Base-by-base conservation (phyloP, 2,797 vertebrate species). In the Catharus ustulatus region DNA sequence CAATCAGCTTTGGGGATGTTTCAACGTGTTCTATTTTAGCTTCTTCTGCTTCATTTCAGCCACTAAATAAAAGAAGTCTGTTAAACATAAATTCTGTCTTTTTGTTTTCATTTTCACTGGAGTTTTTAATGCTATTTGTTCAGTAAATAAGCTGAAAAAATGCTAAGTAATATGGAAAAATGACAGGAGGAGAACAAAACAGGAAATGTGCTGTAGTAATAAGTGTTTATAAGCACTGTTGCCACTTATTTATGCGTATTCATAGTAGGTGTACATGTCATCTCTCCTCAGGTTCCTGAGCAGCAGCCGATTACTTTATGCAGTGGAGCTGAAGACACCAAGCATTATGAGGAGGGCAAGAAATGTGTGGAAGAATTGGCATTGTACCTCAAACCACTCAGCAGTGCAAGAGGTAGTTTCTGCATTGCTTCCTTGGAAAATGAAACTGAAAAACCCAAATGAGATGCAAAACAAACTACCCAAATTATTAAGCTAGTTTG, bases 361-460 rank as follows among this genome's bases (percentile, higher is more conserved):
- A 99, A 99, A 96, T 99, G 99, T 92, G 99, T 99, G 94, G 99
- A 99, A 97, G 99, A 99, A 95, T 96, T 99, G 97, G 99, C 99
- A 22, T 98, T 99, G 95, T 99, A 99, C 98, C 99, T 99, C 96
- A 99, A 99, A 98, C 99, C 99, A 92, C 99, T 99, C 96, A 99
- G 99, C 98, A 99, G 98, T 78, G 99, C 99, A 6, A 97, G 99
- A 99, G 99, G 99, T 99, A 98, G 95, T 85, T 87, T 20, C 24
- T 79, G 20, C 63, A 2, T 38, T 84, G 52, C 14, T 89, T 86
- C 17, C 9, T 76, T 83, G 58, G 51, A 71, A 82, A 87, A 55
- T 42, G 38, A 80, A 61, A 83, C 32, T 15, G 34, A n/a, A 67
- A 92, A 66, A 9, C 12, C 51, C 36, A 78, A 40, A 42, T n/a